A percentile compares a stretch with the other conserved stretches of the same genome.
Evolutionary conservation across 2,888 invertebrate genomes (phyloP).

Genomic region (Ditula angustiorana): DNA sequence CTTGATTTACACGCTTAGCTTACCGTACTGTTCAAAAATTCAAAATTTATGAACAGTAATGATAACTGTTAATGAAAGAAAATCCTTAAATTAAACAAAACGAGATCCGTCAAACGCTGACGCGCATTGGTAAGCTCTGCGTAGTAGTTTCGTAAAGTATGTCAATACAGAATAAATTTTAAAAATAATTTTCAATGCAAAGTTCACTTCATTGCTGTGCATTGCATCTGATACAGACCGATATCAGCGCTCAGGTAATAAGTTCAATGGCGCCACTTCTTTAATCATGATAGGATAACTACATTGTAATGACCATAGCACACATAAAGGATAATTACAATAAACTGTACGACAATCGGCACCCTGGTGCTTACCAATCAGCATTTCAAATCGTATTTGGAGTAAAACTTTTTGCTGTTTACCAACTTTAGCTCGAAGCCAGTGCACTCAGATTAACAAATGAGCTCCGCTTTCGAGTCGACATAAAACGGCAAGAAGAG

Average conservation of each 20-base stretch:
- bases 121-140: too few relatives aligned
- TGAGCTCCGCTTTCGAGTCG: constrained; percentile 1
- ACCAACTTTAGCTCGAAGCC: constrained; percentile 3
- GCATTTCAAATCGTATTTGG: constrained; percentile 14
- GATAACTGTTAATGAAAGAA: too few relatives aligned
- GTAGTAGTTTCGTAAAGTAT: too few relatives aligned
- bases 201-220: too few relatives aligned
- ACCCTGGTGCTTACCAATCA: not conserved
- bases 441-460: constrained; percentile 17
- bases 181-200: too few relatives aligned
- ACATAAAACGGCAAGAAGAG: constrained; percentile 13
- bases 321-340: not conserved
- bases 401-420: constrained; percentile 12
- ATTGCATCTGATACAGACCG: not conserved
- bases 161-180: too few relatives aligned
- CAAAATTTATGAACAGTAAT: too few relatives aligned
- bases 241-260: too few relatives aligned
- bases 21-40: not conserved
- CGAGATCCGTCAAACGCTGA: too few relatives aligned
- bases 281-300: not conserved
- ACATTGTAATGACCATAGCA: not conserved
- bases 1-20: not conserved
- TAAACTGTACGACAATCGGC: not conserved
- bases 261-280: not conserved
- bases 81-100: too few relatives aligned